phyloP scores from a whole-genome alignment of 2,797 vertebrate genomes.

The Gouania willdenowi region DNA sequence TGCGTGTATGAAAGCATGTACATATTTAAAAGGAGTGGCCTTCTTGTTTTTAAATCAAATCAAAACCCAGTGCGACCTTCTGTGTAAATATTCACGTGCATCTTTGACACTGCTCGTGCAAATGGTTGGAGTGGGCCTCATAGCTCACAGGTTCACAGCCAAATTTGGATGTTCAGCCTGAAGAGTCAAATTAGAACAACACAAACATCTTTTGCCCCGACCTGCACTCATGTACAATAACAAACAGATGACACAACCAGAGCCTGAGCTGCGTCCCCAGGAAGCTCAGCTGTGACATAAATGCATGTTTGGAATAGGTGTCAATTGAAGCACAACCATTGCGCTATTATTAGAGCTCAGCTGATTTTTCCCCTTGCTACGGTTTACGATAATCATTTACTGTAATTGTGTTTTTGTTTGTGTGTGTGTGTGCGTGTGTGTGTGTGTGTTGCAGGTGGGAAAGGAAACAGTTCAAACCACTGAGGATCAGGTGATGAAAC shows the following conservation, averaged over 20 bases:
- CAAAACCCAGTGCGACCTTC: too few relatives aligned
- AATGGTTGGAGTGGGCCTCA: too few relatives aligned
- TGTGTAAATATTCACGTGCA: too few relatives aligned
- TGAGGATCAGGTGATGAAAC: conserved; percentile 97
- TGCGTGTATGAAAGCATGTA: too few relatives aligned
- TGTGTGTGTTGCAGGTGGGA: conserved; percentile 82
- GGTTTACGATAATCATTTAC: conserved; percentile 35
- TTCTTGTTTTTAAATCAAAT: too few relatives aligned
- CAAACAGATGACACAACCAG: neutral
- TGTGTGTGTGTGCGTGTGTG: neutral
- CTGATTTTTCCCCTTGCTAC: conserved; percentile 21
- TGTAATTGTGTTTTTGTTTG: neutral
- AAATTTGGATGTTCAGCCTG: neutral
- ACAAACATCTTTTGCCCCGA: neutral
- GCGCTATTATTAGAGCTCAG: conserved; percentile 41
- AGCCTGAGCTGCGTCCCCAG: conserved; percentile 12
- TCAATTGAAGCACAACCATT: conserved; percentile 44
- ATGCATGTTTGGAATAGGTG: conserved; percentile 43
- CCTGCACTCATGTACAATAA: conserved; percentile 7
- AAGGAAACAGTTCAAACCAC: conserved; percentile 98
- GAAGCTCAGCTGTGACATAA: conserved; percentile 29
- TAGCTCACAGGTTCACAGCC: neutral
- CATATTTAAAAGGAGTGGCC: too few relatives aligned
- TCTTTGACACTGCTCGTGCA: too few relatives aligned
- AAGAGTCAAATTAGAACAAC: conserved; percentile 1